Evolutionary conservation across 2,888 invertebrate species (phyloP), one percentile per base, ranked within the genome.

Genomic region (Rosalia funebris): DNA sequence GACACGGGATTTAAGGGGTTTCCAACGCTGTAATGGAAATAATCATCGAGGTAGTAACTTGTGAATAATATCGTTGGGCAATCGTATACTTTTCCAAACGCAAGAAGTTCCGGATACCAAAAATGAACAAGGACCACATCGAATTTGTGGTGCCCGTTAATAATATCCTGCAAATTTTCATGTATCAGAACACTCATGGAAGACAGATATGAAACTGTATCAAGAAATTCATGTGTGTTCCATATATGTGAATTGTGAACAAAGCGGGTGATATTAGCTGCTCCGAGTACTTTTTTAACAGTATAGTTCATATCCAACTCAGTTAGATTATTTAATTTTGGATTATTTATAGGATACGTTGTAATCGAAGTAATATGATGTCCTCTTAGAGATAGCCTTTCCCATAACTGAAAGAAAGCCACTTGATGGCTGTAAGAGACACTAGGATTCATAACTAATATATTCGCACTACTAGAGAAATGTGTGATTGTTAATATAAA

Each of bases 221-320:
- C 34, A 7, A 11, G 10, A n/a, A n/a, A n/a, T n/a, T n/a, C n/a
- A n/a, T n/a, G n/a, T n/a, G n/a, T n/a, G n/a, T n/a, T n/a, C n/a
- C n/a, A n/a, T n/a, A 34, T 34, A 7, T 11, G 34, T 7, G 34
- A 34, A 2, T 10, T 3, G 3, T 34, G 34, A 7, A 11, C 34
- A 2, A 34, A 7, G 5, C 2, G 2, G 10, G 34, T 34, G 2
- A 2, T 34, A 34, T 34, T 34, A 25, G 25, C 25, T 5, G 3
- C 25, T n/a, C n/a, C n/a, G n/a, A n/a, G n/a, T n/a, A n/a, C n/a
- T 11, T 11, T 36, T 2, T 7, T 2, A 34, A 34, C 20, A 1
- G 17, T 1, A 0, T 0, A 34, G 14, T 17, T 32, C 0, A 80
- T 63, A 59, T 80, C 77, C 0, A 81, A 79, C 71, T 81, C 77